Conservation (phyloP, 2,113 vertebrate genomes). For the Podilymbus podiceps region DNA sequence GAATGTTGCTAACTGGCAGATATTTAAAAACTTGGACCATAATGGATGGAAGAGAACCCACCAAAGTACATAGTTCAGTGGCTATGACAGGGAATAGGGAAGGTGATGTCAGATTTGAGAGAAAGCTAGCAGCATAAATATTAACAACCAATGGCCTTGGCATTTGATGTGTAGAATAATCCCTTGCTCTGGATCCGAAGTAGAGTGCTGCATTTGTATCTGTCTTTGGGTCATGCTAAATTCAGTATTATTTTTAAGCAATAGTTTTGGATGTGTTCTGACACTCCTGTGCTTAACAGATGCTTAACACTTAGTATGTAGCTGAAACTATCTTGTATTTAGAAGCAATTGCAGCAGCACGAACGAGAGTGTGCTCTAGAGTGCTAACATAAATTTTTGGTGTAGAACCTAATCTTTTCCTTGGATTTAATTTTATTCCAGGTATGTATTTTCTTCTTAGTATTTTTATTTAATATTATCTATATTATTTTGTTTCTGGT, state of each 20-base stretch:
- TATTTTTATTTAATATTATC: not conserved
- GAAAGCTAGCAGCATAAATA: not conserved
- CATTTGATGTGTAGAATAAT: not conserved
- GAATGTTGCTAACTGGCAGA: not conserved
- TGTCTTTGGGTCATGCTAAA: not conserved
- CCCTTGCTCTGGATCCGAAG: not conserved
- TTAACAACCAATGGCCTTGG: not conserved
- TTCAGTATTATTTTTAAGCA: not conserved
- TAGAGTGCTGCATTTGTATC: not conserved
- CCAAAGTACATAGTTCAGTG: not conserved
- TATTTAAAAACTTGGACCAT: not conserved
- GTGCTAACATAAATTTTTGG: not conserved
- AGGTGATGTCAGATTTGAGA: not conserved
- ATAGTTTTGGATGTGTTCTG: not conserved
- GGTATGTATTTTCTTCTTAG: not conserved
- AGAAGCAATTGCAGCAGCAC: not conserved
- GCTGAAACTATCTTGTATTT: accelerated
- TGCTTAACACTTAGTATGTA: not conserved
- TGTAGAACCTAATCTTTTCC: not conserved
- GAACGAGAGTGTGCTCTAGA: not conserved
- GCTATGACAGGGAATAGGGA: not conserved
- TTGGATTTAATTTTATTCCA: not conserved
- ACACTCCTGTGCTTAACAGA: not conserved
- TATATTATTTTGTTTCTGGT: not conserved
- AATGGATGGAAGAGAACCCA: not conserved